These are phyloP conservation scores for Aphelocoma coerulescens DNA, from an alignment of 2,113 vertebrate genomes.

Conservation along the genomic window DNA sequence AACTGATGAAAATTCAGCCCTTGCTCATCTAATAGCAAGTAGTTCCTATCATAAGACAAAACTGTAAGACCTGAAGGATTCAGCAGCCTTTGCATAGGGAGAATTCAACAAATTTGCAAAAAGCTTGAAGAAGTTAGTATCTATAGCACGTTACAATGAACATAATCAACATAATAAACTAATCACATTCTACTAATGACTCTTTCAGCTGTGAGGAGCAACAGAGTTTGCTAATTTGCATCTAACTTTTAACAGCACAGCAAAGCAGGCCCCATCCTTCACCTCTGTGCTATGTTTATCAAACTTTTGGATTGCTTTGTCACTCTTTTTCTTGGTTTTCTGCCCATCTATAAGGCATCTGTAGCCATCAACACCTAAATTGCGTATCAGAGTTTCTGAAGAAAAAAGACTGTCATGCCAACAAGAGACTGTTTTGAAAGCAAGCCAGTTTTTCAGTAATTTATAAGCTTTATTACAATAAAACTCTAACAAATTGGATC, in stretches of 20 bases:
- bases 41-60: background rate
- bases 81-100: background rate
- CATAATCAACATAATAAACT: background rate
- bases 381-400: slow-evolving; percentile 59
- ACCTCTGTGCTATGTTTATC: background rate
- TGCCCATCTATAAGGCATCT: slow-evolving; percentile 58
- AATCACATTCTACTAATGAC: background rate
- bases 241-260: background rate
- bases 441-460: slow-evolving; percentile 72
- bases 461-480: slow-evolving; percentile 75
- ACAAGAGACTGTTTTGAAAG: slow-evolving; percentile 71
- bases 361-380: slow-evolving; percentile 65
- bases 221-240: background rate
- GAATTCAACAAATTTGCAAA: background rate
- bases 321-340: background rate
- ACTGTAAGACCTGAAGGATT: background rate
- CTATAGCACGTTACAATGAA: background rate
- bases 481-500: slow-evolving; percentile 71
- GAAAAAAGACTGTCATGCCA: slow-evolving; percentile 50
- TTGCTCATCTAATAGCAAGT: background rate
- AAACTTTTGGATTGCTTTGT: background rate
- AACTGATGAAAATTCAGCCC: background rate
- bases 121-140: background rate
- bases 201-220: background rate
- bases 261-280: background rate